phyloP scores from a whole-genome alignment of 2,113 vertebrate species.

The Tragelaphus strepsiceros region DNA sequence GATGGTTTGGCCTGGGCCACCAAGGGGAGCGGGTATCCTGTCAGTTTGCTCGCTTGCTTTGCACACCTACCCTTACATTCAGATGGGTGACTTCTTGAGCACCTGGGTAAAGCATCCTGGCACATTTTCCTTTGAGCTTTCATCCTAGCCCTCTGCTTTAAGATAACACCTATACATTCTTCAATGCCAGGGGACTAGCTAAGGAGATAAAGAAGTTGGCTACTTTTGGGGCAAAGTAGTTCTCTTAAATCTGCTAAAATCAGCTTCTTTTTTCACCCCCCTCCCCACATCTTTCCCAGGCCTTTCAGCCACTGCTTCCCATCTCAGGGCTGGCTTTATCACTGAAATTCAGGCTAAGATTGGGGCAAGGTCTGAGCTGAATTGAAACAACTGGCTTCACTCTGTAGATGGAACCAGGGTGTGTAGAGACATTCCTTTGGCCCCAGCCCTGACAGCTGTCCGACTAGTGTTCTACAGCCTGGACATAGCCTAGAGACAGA shows the following conservation, averaged over 20 bases:
- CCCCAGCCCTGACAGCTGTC: background rate
- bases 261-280: background rate
- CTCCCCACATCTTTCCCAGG: background rate
- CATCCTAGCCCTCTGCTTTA: background rate
- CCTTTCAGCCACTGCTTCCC: background rate
- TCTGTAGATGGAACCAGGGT: background rate
- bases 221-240: background rate
- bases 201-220: background rate
- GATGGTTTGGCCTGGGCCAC: background rate
- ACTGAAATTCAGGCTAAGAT: background rate
- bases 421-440: background rate
- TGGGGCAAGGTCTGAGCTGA: background rate
- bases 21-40: background rate
- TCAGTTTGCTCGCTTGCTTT: background rate
- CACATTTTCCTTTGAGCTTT: background rate
- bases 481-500: background rate
- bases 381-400: background rate
- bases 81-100: background rate
- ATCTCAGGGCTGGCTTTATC: background rate
- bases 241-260: background rate
- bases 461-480: background rate
- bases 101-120: background rate
- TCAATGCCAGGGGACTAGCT: background rate
- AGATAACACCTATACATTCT: background rate
- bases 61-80: background rate